Conservation (phyloP, 2,113 vertebrate genomes). For the Callorhinus ursinus region DNA sequence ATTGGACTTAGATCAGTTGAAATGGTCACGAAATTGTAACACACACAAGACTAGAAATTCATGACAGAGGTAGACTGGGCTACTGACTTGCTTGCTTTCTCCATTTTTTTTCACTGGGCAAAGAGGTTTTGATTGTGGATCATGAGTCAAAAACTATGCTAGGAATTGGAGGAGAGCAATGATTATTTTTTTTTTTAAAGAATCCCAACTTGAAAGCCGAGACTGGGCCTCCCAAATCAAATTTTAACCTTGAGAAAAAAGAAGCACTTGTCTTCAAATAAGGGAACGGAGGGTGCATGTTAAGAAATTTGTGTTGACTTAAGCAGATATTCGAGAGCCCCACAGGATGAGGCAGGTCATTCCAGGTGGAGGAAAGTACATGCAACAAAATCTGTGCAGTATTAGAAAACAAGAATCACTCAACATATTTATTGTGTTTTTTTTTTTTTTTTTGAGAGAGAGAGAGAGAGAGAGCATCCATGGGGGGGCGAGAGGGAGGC, state of each 20-base stretch:
- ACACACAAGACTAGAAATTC: not conserved
- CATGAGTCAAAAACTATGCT: not conserved
- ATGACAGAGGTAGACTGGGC: not conserved
- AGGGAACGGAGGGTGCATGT: not conserved
- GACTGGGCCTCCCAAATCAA: not conserved
- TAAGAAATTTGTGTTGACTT: not conserved
- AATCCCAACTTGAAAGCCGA: not conserved
- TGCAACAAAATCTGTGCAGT: not conserved
- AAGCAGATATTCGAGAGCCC: not conserved
- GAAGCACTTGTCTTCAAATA: not conserved
- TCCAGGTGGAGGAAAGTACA: not conserved
- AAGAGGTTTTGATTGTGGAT: not conserved
- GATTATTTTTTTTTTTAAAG: not conserved
- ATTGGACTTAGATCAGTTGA: not conserved
- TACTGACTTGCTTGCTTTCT: not conserved
- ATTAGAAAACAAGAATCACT: not conserved
- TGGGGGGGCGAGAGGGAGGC: too few species aligned
- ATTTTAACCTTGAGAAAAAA: not conserved
- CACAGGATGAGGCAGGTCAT: not conserved
- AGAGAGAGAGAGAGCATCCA: not conserved
- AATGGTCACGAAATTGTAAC: not conserved
- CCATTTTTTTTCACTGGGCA: not conserved
- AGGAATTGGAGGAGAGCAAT: not conserved
- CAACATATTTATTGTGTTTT: not conserved
- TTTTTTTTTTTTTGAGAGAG: not conserved